These are phyloP conservation scores for Hemiscyllium ocellatum DNA, from an alignment of 2,113 vertebrate species.

Conservation along the genomic window DNA sequence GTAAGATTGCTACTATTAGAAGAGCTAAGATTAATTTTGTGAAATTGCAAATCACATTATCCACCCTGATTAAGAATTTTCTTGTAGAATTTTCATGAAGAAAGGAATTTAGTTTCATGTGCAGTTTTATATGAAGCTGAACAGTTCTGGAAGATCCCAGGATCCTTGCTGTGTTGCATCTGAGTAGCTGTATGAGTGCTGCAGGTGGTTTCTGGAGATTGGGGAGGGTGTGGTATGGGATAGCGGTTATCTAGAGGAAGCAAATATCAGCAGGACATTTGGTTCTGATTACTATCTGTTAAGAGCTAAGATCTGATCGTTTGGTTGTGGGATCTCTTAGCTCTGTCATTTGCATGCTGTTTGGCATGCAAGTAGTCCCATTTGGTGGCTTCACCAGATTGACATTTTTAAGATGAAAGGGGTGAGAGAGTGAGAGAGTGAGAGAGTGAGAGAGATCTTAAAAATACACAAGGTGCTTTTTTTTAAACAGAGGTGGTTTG, in stretches of 20 bases:
- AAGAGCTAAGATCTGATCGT: neutral
- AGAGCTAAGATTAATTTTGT: neutral
- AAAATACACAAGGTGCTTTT: no score
- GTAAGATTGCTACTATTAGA: neutral
- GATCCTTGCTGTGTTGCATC: neutral
- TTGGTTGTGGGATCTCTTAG: neutral
- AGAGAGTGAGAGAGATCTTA: no score
- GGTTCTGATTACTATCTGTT: neutral
- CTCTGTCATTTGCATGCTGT: no score
- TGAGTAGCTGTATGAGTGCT: neutral
- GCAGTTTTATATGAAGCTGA: no score
- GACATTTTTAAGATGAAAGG: no score
- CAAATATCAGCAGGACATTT: neutral
- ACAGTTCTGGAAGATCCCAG: neutral
- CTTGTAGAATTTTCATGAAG: neutral
- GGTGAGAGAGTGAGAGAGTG: no score
- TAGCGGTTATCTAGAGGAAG: neutral
- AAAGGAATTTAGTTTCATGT: neutral
- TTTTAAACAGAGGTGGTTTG: no score
- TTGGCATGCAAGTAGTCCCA: no score
- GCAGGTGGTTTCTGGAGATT: neutral
- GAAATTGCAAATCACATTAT: neutral
- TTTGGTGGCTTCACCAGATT: no score
- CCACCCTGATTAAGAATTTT: neutral
- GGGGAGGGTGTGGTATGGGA: no score